Evolutionary conservation across 1,140 invertebrate species (phyloP), one percentile per base, ranked within the genome.

Genomic region (Rhopalosiphum padi): DNA sequence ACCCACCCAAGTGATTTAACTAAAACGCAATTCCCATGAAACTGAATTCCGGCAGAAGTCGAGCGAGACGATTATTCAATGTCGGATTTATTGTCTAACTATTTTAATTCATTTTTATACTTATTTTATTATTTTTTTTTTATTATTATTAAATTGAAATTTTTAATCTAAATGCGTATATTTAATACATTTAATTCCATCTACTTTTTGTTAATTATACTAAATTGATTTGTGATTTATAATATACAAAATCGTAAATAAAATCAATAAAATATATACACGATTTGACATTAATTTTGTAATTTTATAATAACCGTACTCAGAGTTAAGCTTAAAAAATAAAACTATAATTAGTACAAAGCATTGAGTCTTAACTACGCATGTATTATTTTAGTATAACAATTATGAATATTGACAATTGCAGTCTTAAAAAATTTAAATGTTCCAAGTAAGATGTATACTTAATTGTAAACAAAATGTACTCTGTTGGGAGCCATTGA

Each of bases 1-100:
- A 53, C 22, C 87, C 87, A 89, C 87, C 87, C 87, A 55, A 89
- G 87, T 89, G 87, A 89, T 89, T 35, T 89, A 53, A n/a, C 48
- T 53, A 35, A 37, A 35, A 89, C 87, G 35, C 87, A 25, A 89
- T 89, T 89, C 87, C 87, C 87, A 89, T 89, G 87, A 89, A 89
- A 53, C 87, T 15, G 87, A 89, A 55, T 37, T 89, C 51, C 87
- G 87, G 48, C 51, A 53, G n/a, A 55, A 89, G 48, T 89, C 35
- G 48, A 89, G 37, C 87, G 87, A 89, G 35, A 89, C 87, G 87
- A 48, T 87, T 87, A 87, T 30, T 87, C 60, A 87, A 48, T 37
- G 30, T 30, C 46, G 25, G 86, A 48, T 87, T 87, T 48, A 46
- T 87, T 35, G 46, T 48, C 86, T 18, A 48, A 48, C 86, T 87